These are phyloP conservation scores for Drosophila pruinosa DNA, from an alignment of 1,140 invertebrate species.

Conservation along the genomic window DNA sequence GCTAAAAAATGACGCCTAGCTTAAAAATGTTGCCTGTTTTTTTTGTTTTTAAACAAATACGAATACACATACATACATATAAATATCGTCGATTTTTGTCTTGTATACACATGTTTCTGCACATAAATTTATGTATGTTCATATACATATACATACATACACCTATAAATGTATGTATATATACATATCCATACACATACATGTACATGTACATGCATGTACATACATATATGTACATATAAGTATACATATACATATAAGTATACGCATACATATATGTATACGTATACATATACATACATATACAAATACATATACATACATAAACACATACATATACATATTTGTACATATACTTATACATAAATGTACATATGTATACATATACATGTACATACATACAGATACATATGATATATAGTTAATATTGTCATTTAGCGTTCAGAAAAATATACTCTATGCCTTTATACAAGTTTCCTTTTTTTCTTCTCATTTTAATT, in stretches of 20 bases:
- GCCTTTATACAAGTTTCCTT: conserved; percentile 52
- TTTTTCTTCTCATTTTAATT: conserved; percentile 16
- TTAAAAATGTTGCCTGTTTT: conserved; percentile 35
- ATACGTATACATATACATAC: too few species aligned
- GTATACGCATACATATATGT: conserved; percentile 27
- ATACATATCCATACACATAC: neutral
- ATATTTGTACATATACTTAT: conserved; percentile 36
- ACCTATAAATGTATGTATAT: conserved; percentile 21
- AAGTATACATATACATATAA: conserved; percentile 2
- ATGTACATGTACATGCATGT: neutral
- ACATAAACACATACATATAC: neutral
- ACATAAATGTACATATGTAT: neutral
- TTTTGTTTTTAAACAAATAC: conserved; percentile 24
- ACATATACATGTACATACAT: conserved; percentile 2
- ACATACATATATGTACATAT: neutral
- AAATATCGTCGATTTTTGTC: too few species aligned
- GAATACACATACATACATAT: conserved; percentile 29
- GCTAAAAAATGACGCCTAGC: conserved; percentile 27
- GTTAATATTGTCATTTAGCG: conserved; percentile 78
- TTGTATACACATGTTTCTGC: too few species aligned
- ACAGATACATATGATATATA: conserved; percentile 48
- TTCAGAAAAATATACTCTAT: conserved; percentile 76
- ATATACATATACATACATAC: conserved; percentile 9
- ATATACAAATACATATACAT: too few species aligned
- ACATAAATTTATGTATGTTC: neutral